Evolutionary conservation across 2,113 vertebrate species (phyloP), one percentile per base, ranked within the genome.

Genomic region (Sarotherodon lohbergeri): DNA sequence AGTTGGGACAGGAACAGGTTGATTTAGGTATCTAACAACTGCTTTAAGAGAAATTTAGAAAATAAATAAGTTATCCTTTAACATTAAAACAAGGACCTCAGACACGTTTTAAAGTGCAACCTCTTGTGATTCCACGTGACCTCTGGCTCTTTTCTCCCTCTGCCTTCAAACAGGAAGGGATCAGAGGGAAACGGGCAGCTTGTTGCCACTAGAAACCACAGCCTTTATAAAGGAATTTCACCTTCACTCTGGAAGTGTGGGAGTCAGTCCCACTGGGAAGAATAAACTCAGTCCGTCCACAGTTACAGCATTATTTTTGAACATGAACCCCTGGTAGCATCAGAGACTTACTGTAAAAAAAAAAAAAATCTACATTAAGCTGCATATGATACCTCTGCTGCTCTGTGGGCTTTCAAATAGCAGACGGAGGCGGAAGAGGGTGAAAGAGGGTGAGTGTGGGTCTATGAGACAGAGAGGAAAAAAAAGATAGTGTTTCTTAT

Each of bases 181-280:
- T 86, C 89, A 81, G 83, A 92, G 89, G 82, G 85, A 93, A 88
- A 81, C 88, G 82, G 87, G 91, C 89, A 92, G 88, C 90, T 61
- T 4, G 94, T 95, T 95, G 94, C 93, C 88, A 92, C 50, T 83
- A 86, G 92, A 93, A 92, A 94, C 94, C 79, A 71, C 86, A 93
- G 93, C 84, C 89, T 93, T 92, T 91, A 86, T 36, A 87, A 81
- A 94, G 92, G 92, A 94, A 95, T 95, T 91, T 88, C 93, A 94
- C 93, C 93, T 94, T 94, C 90, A 82, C 86, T 90, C 87, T 91
- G 63, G 36, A 55, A 81, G 89, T 89, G 93, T 92, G 89, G 93
- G 91, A 92, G 91, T 93, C 59, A 56, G 86, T 78, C 52, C 78
- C 76, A 68, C 63, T 79, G 56, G 59, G 78, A 55, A 88, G 80